Conservation (phyloP, 2,113 vertebrate genomes). For the Salvelinus namaycush region DNA sequence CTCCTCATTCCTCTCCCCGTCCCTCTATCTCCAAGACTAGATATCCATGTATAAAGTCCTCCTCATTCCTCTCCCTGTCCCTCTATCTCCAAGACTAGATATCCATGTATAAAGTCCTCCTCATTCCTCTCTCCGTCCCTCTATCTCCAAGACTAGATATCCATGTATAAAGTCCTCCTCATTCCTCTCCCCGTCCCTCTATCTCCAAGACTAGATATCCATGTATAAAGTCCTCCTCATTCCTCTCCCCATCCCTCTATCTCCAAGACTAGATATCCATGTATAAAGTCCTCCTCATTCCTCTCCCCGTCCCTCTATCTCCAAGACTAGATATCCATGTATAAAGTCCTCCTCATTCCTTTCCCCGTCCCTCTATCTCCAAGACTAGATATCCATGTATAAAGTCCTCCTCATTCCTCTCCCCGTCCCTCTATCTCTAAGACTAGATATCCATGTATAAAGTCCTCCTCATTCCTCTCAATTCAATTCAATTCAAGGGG, state of each 20-base stretch:
- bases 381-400: background rate
- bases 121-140: slow-evolving; percentile 12
- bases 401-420: too few relatives aligned
- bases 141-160: background rate
- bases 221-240: background rate
- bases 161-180: background rate
- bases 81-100: too few relatives aligned
- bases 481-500: too few relatives aligned
- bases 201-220: background rate
- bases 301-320: background rate
- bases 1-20: background rate
- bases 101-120: background rate
- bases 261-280: too few relatives aligned
- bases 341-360: background rate
- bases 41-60: background rate
- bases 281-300: background rate
- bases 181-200: background rate
- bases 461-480: too few relatives aligned
- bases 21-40: background rate
- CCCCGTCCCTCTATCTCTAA: too few relatives aligned
- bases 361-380: background rate
- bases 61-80: too few relatives aligned
- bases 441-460: too few relatives aligned
- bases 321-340: too few relatives aligned
- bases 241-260: too few relatives aligned